Percentiles rank a stretch among this genome's conserved stretches.
These are phyloP conservation scores for Trichopria drosophilae DNA, from an alignment of 2,888 invertebrate genomes.

Conservation along the genomic window DNA sequence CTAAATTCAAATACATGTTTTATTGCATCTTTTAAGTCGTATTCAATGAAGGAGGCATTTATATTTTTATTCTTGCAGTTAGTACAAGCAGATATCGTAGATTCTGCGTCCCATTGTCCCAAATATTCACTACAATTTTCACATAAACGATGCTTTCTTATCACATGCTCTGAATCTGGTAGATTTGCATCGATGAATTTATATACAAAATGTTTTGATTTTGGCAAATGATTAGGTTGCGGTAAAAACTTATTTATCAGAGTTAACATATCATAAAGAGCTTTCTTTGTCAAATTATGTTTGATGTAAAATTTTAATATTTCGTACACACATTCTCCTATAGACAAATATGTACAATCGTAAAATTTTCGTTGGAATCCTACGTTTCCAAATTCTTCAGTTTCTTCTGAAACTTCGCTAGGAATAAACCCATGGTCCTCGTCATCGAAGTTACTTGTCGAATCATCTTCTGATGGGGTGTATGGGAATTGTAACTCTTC, in stretches of 20 bases:
- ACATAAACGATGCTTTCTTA: constrained; percentile 24
- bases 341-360: not conserved
- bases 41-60: constrained; percentile 18
- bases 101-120: not conserved
- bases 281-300: constrained; percentile 11
- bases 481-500: too few relatives aligned
- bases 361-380: constrained; percentile 1
- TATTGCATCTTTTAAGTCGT: constrained; percentile 9
- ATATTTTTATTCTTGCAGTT: constrained; percentile 3
- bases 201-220: constrained; percentile 10
- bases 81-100: not conserved
- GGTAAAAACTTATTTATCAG: constrained; percentile 18
- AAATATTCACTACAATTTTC: constrained; percentile 14
- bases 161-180: constrained; percentile 4
- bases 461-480: too few relatives aligned
- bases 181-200: constrained; percentile 17
- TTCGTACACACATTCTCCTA: constrained; percentile 2
- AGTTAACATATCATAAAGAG: constrained; percentile 4
- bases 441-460: too few relatives aligned
- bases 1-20: constrained; percentile 13
- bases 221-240: constrained; percentile 22
- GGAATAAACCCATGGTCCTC: too few relatives aligned
- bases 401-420: too few relatives aligned
- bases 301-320: constrained; percentile 9
- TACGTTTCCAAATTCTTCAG: too few relatives aligned